Evolutionary conservation across 1,140 invertebrate genomes (phyloP), one percentile per base, ranked within the genome.

Genomic region (Drosophila arizonae): DNA sequence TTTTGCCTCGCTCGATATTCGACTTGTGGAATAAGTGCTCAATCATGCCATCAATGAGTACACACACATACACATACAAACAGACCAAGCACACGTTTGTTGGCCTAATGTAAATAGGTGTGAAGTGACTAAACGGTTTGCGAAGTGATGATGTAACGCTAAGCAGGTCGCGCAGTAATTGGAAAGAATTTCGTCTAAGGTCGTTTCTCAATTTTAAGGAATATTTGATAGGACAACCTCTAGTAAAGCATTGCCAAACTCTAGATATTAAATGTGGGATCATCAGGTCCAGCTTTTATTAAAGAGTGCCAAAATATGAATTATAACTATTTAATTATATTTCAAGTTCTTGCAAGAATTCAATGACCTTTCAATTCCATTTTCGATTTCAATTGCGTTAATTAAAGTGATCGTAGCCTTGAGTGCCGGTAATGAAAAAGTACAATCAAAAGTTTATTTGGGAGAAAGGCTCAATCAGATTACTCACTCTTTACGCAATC

Each of bases 11-110:
- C 60, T 62, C 43, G 36, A 69, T 67, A 66, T 72, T 72, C 21
- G 39, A 30, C 21, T 72, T 69, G 75, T 43, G 80, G 71, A 67
- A 77, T 72, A 82, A 87, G 79, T 88, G 82, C 82, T 79, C 82
- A 66, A 74, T 87, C 84, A 87, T 82, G 84, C 69, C 61, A 65
- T 54, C 57, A 15, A 81, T 39, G 58, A 48, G 55, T 46, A 50
- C 36, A 48, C 17, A 61, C n/a, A 56, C 10, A 70, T 1, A 55
- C 17, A 26, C 1, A n/a, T n/a, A 0, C 11, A 39, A 10, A 2
- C 3, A 11, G 36, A 11, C 11, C 11, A 39, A 39, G 21, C 21
- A 24, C 21, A 24, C 1, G 21, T 24, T 2, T 24, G 21, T 39
- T 10, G 2, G 36, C 36, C 36, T 11, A 39, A 39, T 39, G 11